Base-by-base conservation (phyloP, 2,888 invertebrate genomes). In the Dasysyrphus albostriatus region DNA sequence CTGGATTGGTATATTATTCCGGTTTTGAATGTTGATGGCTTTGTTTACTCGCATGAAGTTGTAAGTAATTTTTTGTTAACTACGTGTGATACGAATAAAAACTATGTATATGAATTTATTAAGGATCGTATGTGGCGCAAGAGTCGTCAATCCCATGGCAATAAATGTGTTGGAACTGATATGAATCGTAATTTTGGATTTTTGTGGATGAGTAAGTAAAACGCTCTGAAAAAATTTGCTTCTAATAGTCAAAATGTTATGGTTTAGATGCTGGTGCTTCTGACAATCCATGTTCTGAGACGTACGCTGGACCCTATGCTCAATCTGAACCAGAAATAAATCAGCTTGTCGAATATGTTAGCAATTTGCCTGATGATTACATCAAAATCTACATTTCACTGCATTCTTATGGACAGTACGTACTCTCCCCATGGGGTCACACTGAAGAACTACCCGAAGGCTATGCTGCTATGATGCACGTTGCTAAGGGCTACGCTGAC, bases 1-100 rank as follows among this genome's bases (percentile, higher is more conserved):
- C 94, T 95, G 75, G 95, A 96, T 88, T 97, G 96, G 96, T 95
- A 96, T 90, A 93, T 96, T 69, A 94, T 96, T 82, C 96, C 96
- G 0, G 94, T 95, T 3, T 91, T 94, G 2, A 96, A 96, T 91
- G 95, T 95, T 29, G 96, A 96, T 92, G 96, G 96, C 7, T 96
- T 95, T 90, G 93, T 90, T 2, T 95, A 95, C 89, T 94, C 95
- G 0, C 95, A 95, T 89, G 94, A 94, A 24, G 92, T 90, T 82
- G 95, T 96, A 93, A 94, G 94, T 93, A n/a, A 5, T 63, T 59
- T 29, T 9, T 7, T 63, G 8, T 63, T 12, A 8, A 6, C 0
- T 24, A 24, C 24, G 24, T 1, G 12, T 19, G 0, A 16, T 1
- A 14, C 39, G 9, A 42, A 61, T 42, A 0, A 1, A 14, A 12